A percentile compares a stretch with the other conserved stretches of the same genome.
Evolutionary conservation across 2,888 invertebrate species (phyloP).

Genomic region (Xestia sexstrigata): DNA sequence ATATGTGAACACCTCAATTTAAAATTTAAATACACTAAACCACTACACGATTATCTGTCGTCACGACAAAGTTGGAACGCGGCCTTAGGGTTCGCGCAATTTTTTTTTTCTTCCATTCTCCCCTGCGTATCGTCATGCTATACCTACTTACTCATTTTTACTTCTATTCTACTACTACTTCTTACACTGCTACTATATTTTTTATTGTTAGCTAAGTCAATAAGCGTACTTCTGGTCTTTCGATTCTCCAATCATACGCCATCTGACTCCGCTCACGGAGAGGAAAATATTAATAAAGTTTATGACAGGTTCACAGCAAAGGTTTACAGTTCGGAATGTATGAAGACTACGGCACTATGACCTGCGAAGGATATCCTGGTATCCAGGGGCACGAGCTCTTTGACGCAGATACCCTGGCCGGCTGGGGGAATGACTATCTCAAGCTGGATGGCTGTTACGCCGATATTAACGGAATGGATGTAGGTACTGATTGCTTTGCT

Average conservation of each 20-base stretch:
- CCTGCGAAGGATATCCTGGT: constrained; percentile 95
- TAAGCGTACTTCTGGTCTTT: neutral
- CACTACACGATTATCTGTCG: too few relatives aligned
- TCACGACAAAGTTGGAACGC: too few relatives aligned
- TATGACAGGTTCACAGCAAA: constrained; percentile 91
- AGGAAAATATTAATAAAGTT: neutral
- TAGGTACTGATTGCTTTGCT: constrained; percentile 20
- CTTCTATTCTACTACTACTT: too few relatives aligned
- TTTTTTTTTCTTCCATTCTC: too few relatives aligned
- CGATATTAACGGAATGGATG: constrained; percentile 70
- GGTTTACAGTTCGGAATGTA: constrained; percentile 96
- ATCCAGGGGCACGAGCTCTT: constrained; percentile 91
- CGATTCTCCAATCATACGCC: neutral
- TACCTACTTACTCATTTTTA: too few relatives aligned
- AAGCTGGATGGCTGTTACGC: constrained; percentile 96
- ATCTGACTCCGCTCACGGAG: neutral
- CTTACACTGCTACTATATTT: too few relatives aligned
- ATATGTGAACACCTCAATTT: too few relatives aligned
- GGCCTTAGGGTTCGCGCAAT: too few relatives aligned
- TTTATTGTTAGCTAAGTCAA: too few relatives aligned
- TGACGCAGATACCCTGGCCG: constrained; percentile 94
- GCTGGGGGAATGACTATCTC: constrained; percentile 95
- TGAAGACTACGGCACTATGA: constrained; percentile 94
- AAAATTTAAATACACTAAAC: too few relatives aligned
- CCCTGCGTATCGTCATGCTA: too few relatives aligned